A percentile compares a stretch with the other conserved stretches of the same genome.
Evolutionary conservation across 2,888 invertebrate genomes (phyloP).

Genomic region (Oligia fasciuncula): DNA sequence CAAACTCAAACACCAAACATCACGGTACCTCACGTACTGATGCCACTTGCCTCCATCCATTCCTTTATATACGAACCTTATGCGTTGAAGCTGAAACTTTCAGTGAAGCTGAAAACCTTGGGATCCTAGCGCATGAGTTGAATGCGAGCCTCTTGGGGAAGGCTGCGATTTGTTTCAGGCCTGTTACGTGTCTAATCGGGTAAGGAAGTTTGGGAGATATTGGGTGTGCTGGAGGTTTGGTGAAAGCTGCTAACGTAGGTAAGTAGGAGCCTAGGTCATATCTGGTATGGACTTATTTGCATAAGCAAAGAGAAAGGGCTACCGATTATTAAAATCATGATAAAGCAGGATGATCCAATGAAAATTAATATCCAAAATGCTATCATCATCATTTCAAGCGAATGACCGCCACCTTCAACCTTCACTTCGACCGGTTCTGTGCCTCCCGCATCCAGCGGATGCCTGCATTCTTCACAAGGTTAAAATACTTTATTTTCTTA

Average conservation of each 20-base stretch:
- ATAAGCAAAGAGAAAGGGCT: not conserved
- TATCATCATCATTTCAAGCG: too few relatives aligned
- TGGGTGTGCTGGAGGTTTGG: not conserved
- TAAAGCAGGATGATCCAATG: too few relatives aligned
- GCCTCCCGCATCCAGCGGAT: too few relatives aligned
- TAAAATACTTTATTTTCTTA: too few relatives aligned
- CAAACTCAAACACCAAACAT: slow-evolving; percentile 54
- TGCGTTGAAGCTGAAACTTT: slow-evolving; percentile 77
- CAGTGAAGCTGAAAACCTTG: slow-evolving; percentile 74
- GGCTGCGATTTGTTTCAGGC: slow-evolving; percentile 38
- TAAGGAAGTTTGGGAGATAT: slow-evolving; percentile 16
- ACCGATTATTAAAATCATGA: not conserved
- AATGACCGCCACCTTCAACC: too few relatives aligned
- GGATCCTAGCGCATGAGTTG: slow-evolving; percentile 75
- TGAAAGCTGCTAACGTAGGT: not conserved
- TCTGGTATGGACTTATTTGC: not conserved
- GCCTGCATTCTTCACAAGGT: too few relatives aligned
- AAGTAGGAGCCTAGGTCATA: not conserved
- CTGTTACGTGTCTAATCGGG: slow-evolving; percentile 36
- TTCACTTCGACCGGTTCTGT: too few relatives aligned
- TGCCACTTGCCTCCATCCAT: slow-evolving; percentile 56
- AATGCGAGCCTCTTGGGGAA: slow-evolving; percentile 27
- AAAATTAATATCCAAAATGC: too few relatives aligned
- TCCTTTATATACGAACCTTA: slow-evolving; percentile 74
- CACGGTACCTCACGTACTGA: slow-evolving; percentile 71